Evolutionary conservation across 1,140 invertebrate genomes (phyloP).

Genomic region (Ceratina australensis): DNA sequence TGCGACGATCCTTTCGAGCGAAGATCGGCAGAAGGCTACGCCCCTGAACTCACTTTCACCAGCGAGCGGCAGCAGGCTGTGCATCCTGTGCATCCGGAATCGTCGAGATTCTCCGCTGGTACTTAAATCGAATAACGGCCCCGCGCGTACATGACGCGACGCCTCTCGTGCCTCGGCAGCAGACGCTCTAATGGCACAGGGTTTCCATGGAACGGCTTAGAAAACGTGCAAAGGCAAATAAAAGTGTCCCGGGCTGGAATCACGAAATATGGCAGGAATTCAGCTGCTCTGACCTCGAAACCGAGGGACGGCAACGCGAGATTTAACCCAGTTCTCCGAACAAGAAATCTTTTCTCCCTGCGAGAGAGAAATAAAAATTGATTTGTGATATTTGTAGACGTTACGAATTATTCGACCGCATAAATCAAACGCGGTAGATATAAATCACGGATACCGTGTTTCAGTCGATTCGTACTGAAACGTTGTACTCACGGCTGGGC

Average conservation of each 20-base stretch:
- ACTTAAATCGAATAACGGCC: conserved; percentile 50
- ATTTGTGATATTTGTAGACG: too few species aligned
- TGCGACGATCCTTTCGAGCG: not conserved
- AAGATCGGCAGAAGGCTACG: conserved; percentile 25
- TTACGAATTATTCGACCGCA: too few species aligned
- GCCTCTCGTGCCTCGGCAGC: not conserved
- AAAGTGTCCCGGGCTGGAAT: not conserved
- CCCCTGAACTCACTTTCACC: conserved; percentile 71
- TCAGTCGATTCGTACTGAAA: too few species aligned
- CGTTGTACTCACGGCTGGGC: too few species aligned
- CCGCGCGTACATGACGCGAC: too few species aligned
- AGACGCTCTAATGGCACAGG: not conserved
- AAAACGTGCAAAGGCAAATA: not conserved
- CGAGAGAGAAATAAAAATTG: too few species aligned
- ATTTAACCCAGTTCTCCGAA: not conserved
- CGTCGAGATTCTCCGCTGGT: conserved; percentile 24
- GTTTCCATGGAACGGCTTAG: not conserved
- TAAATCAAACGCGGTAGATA: too few species aligned
- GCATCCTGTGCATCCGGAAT: conserved; percentile 56
- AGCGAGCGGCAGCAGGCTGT: conserved; percentile 3
- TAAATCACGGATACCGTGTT: too few species aligned
- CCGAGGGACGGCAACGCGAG: not conserved
- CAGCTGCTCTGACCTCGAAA: not conserved
- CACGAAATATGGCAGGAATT: not conserved
- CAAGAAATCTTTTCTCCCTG: too few species aligned